Percentiles rank a stretch among this genome's conserved stretches.
These are phyloP conservation scores for Cyclina sinensis DNA, from an alignment of 1,140 invertebrate species.

Conservation along the genomic window DNA sequence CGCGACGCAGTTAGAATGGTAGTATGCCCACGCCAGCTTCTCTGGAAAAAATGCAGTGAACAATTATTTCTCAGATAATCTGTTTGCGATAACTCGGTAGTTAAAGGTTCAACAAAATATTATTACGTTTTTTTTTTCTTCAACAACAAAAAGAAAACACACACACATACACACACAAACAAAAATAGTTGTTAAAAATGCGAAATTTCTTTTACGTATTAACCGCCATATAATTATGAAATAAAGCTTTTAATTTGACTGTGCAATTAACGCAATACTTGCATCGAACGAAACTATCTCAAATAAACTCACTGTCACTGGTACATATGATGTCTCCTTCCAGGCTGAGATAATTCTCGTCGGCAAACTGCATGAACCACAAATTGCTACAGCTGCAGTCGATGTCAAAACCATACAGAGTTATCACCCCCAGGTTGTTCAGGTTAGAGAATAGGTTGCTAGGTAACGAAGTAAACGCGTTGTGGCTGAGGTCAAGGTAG, in stretches of 20 bases:
- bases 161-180: too few relatives aligned
- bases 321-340: conserved; percentile 46
- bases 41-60: conserved; percentile 55
- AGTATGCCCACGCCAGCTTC: conserved; percentile 48
- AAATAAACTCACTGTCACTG: conserved; percentile 19
- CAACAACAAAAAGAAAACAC: too few relatives aligned
- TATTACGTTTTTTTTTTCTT: too few relatives aligned
- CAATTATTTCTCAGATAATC: too few relatives aligned
- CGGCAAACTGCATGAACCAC: conserved; percentile 9
- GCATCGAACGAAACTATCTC: too few relatives aligned
- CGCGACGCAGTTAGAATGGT: conserved; percentile 17
- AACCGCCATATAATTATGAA: too few relatives aligned
- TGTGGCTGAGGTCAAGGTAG: conserved; percentile 51
- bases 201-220: too few relatives aligned
- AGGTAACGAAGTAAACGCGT: conserved; percentile 16
- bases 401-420: conserved; percentile 47
- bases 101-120: too few relatives aligned
- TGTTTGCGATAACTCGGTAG: too few relatives aligned
- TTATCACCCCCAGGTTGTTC: conserved; percentile 3
- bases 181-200: too few relatives aligned
- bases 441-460: not conserved
- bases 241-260: too few relatives aligned
- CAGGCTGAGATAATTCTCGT: conserved; percentile 28
- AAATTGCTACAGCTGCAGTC: conserved; percentile 37
- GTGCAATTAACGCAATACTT: too few relatives aligned